Percentiles rank a stretch among this genome's conserved stretches.
phyloP scores from a whole-genome alignment of 2,113 vertebrate species.

The Grantiella picta region DNA sequence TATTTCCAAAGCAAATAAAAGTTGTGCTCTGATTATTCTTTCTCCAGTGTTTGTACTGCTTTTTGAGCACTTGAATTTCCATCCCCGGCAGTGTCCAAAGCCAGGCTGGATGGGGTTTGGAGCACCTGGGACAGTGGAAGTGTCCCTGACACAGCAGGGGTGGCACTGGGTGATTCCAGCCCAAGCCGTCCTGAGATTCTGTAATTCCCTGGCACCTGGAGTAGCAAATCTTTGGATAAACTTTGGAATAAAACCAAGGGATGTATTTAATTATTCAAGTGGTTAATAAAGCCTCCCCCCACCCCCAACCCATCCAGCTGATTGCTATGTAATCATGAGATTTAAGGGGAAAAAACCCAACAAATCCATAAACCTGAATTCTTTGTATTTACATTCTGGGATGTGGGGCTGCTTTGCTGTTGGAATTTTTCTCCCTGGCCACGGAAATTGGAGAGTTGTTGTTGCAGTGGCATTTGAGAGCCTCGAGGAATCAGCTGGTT shows the following conservation, averaged over 20 bases:
- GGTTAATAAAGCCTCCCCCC: background rate
- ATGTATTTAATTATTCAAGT: background rate
- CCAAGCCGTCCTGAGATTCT: background rate
- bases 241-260: background rate
- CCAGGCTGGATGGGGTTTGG: background rate
- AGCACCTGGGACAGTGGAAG: background rate
- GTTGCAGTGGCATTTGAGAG: background rate
- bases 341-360: background rate
- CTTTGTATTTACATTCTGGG: background rate
- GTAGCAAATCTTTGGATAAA: background rate
- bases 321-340: background rate
- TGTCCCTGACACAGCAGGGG: background rate
- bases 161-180: background rate
- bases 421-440: background rate
- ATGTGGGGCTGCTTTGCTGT: background rate
- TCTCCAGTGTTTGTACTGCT: background rate
- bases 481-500: slow-evolving; percentile 14
- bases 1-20: background rate
- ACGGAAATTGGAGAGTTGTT: background rate
- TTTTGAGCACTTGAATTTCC: background rate
- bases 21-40: background rate
- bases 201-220: background rate
- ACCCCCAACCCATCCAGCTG: no score
- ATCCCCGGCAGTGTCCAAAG: background rate
- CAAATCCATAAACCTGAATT: background rate